Conservation (phyloP, 2,797 vertebrate species). For the Florisuga fusca region DNA sequence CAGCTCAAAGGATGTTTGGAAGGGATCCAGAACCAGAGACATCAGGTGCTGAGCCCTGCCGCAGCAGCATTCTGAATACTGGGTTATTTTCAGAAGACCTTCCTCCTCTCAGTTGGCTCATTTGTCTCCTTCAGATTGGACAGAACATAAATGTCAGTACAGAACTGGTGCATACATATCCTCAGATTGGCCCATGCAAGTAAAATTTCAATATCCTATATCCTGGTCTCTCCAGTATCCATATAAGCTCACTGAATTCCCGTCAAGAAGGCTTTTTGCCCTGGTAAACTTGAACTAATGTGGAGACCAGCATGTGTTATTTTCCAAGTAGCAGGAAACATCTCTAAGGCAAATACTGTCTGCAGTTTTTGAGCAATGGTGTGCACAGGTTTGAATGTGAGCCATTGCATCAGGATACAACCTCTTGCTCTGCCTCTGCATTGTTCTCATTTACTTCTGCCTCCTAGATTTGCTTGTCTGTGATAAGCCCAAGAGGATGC, state of each 20-base stretch:
- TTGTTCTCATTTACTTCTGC: slow-evolving; percentile 85
- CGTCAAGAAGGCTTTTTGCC: slow-evolving; percentile 82
- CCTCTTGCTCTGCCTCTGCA: slow-evolving; percentile 85
- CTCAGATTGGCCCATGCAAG: not conserved
- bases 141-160: not conserved
- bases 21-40: not conserved
- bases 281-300: slow-evolving; percentile 88
- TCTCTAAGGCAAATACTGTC: slow-evolving; percentile 89
- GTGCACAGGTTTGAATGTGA: slow-evolving; percentile 86
- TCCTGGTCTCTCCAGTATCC: not conserved
- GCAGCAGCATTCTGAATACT: not conserved
- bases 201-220: not conserved
- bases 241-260: not conserved
- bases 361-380: slow-evolving; percentile 85
- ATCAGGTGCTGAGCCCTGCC: not conserved
- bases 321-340: slow-evolving; percentile 91
- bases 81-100: not conserved
- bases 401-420: slow-evolving; percentile 89
- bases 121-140: not conserved
- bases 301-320: slow-evolving; percentile 90
- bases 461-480: slow-evolving; percentile 84
- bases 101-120: not conserved
- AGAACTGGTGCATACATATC: not conserved
- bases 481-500: slow-evolving; percentile 84
- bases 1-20: not conserved